Evolutionary conservation across 1,140 invertebrate species (phyloP), one percentile per base, ranked within the genome.

Genomic region (Trichonephila clavata): DNA sequence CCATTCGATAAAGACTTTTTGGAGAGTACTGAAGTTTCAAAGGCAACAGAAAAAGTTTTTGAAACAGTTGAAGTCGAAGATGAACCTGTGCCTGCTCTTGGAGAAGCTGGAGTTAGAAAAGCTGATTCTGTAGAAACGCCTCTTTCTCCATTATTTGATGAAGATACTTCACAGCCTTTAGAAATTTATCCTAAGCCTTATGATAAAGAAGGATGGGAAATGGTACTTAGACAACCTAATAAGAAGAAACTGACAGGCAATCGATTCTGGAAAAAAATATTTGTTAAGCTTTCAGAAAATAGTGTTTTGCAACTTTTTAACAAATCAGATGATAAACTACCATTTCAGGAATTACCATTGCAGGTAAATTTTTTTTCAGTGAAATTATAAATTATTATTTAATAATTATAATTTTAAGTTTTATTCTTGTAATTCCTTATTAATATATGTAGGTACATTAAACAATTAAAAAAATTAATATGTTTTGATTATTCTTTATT

Each of bases 251-350:
- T 99, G 91, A 99, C 99, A 0, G 98, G 98, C 68, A 96, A 96
- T 95, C 97, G 99, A 94, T 99, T 98, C 96, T 99, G 99, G 99
- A 99, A 99, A 96, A 99, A 99, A 95, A 98, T 99, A 65, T 99
- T 97, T 95, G 97, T 99, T 0, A 97, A 97, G 87, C 95, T 99
- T 39, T 97, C 97, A 1, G 98, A 99, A 95, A 97, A 97, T 95
- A 98, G 98, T 0, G 97, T 98, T 59, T 96, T 99, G 59, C 98
- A 99, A 95, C 96, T 99, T 60, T 98, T 97, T 94, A 98, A 98
- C 95, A 97, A 97, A 65, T 97, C 97, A 83, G 97, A 97, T 10
- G 98, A 99, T 95, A 99, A 96, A 98, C 8, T 94, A n/a, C 94
- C 94, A n/a, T 94, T 94, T 93, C 94, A 94, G 60, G 98, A 99